Percentiles rank a stretch among this genome's conserved stretches.
Conservation (phyloP, 2,797 vertebrate species). For the Bovichtus diacanthus region DNA sequence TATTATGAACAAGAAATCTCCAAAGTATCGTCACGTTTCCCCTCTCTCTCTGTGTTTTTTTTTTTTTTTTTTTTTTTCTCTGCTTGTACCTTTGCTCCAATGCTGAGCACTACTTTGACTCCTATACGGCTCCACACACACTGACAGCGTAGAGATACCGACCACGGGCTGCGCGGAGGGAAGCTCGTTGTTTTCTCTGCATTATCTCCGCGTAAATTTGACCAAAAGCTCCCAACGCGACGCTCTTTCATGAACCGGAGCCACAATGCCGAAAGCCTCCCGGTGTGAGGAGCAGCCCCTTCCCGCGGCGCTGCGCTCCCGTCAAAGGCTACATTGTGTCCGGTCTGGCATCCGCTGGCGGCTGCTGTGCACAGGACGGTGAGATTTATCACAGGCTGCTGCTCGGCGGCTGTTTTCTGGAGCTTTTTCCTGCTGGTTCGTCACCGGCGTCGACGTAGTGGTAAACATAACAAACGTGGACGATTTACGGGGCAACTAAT, state of each 20-base stretch:
- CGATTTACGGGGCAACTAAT: background rate
- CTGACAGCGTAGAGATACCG: constrained; percentile 21
- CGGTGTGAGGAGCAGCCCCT: constrained; percentile 51
- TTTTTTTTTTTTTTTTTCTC: no score
- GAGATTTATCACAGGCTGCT: constrained; percentile 21
- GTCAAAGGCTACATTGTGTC: constrained; percentile 85
- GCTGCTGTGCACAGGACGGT: constrained; percentile 65
- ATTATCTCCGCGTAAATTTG: background rate
- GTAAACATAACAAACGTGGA: background rate
- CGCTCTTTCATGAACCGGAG: background rate
- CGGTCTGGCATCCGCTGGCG: constrained; percentile 62
- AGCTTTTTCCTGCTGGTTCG: background rate
- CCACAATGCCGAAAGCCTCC: constrained; percentile 6
- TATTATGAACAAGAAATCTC: background rate
- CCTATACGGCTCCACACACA: background rate
- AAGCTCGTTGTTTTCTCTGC: constrained; percentile 24
- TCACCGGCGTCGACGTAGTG: background rate
- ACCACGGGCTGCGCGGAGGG: background rate
- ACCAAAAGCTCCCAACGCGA: background rate
- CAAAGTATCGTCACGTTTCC: background rate
- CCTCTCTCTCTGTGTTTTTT: background rate
- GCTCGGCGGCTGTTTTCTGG: background rate
- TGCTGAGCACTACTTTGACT: constrained; percentile 24
- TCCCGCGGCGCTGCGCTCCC: constrained; percentile 40
- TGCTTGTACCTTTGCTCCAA: background rate